A percentile compares a stretch with the other conserved stretches of the same genome.
Conservation (phyloP, 2,113 vertebrate genomes). For the Potamarius usumacintae region DNA sequence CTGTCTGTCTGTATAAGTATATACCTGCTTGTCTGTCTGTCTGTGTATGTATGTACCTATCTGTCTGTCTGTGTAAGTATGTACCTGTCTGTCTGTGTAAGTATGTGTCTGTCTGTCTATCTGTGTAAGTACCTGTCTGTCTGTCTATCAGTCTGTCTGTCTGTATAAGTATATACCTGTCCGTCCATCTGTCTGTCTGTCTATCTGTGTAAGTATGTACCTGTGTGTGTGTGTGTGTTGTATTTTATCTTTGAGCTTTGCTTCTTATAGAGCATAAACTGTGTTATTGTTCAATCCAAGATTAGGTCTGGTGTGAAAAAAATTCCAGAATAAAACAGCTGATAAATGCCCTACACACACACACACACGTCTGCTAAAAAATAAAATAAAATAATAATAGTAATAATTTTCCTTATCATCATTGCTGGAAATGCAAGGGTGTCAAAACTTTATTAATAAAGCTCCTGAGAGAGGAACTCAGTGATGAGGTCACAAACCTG, state of each 20-base stretch:
- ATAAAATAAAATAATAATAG: too few relatives aligned
- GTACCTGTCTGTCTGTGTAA: too few relatives aligned
- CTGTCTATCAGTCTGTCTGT: neutral
- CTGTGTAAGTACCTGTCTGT: neutral
- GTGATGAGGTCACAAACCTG: too few relatives aligned
- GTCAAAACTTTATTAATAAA: neutral
- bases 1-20: too few relatives aligned
- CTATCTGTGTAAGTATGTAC: neutral
- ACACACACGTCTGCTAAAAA: neutral
- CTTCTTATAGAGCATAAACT: neutral
- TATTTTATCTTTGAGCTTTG: neutral
- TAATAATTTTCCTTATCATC: too few relatives aligned
- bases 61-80: neutral
- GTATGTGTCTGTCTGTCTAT: neutral
- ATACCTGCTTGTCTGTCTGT: neutral
- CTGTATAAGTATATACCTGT: too few relatives aligned
- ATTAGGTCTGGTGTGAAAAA: constrained; percentile 5
- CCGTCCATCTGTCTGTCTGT: neutral
- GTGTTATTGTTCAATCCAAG: neutral
- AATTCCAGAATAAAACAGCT: neutral
- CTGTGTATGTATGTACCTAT: neutral
- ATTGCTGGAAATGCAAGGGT: neutral
- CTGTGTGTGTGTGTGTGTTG: neutral
- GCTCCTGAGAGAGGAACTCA: neutral
- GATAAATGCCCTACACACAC: neutral